These are phyloP conservation scores for Typhlichthys subterraneus DNA, from an alignment of 2,797 vertebrate species.

Conservation along the genomic window DNA sequence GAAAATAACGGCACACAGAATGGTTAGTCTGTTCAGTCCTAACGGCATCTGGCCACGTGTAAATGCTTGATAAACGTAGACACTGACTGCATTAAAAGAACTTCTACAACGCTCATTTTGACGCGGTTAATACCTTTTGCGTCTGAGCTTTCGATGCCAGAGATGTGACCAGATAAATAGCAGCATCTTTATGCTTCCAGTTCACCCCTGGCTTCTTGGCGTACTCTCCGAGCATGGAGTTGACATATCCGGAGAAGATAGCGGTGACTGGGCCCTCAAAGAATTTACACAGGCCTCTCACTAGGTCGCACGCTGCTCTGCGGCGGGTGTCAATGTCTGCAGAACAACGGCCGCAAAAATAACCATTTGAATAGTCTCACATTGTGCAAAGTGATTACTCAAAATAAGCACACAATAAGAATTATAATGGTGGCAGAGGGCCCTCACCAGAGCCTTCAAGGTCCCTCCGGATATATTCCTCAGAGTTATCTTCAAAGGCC, in stretches of 20 bases:
- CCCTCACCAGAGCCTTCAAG: slow-evolving; percentile 95
- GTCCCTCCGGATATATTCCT: slow-evolving; percentile 97
- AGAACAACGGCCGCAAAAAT: background rate
- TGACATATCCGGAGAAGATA: slow-evolving; percentile 98
- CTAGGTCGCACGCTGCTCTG: slow-evolving; percentile 95
- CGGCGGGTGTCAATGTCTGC: slow-evolving; percentile 97
- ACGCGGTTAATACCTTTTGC: slow-evolving; percentile 85
- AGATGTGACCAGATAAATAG: slow-evolving; percentile 97
- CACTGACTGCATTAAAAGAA: too few relatives aligned
- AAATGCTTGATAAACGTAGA: too few relatives aligned
- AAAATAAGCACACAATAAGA: background rate
- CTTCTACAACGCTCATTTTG: too few relatives aligned
- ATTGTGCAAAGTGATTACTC: background rate
- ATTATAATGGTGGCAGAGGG: background rate
- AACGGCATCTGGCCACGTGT: background rate
- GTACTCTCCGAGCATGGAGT: slow-evolving; percentile 93
- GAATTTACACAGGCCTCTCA: slow-evolving; percentile 95
- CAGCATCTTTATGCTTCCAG: slow-evolving; percentile 99
- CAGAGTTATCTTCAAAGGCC: slow-evolving; percentile 98
- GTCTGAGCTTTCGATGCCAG: slow-evolving; percentile 98
- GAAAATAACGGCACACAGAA: slow-evolving; percentile 30
- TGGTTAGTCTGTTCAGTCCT: background rate
- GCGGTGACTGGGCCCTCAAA: slow-evolving; percentile 97
- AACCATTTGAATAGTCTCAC: background rate
- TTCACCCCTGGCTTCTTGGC: slow-evolving; percentile 92